phyloP scores from a whole-genome alignment of 2,113 vertebrate species.

The Pyrgilauda ruficollis region DNA sequence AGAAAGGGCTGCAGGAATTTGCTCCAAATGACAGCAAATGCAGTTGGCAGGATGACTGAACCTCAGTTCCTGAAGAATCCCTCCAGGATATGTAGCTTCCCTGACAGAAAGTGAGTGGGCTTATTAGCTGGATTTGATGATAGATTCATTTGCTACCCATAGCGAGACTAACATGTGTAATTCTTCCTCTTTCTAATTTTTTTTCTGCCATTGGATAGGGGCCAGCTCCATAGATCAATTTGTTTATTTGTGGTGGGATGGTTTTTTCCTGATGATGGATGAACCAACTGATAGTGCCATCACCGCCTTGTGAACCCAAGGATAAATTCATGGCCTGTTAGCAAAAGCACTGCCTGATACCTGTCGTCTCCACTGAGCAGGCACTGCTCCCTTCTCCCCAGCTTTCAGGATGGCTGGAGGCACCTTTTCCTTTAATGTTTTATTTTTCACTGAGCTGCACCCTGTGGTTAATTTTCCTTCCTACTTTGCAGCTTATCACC shows the following conservation, averaged over 20 bases:
- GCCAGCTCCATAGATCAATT: neutral
- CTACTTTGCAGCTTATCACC: neutral
- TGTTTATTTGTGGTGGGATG: neutral
- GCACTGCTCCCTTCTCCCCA: neutral
- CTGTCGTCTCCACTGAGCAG: neutral
- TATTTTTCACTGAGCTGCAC: neutral
- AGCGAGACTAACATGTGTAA: neutral
- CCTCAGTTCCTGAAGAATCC: neutral
- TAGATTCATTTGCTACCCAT: neutral
- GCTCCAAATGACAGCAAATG: slow-evolving; percentile 19
- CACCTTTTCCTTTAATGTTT: neutral
- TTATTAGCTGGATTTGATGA: neutral
- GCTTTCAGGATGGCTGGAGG: neutral
- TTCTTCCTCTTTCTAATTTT: neutral
- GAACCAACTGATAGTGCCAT: neutral
- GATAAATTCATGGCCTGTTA: slow-evolving; percentile 14
- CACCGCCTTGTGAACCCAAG: neutral
- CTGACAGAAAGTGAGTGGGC: neutral
- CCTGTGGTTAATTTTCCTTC: neutral
- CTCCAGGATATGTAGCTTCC: neutral
- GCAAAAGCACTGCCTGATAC: neutral
- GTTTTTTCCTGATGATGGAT: neutral
- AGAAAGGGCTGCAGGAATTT: neutral
- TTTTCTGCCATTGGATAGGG: neutral
- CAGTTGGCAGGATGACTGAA: slow-evolving; percentile 38